phyloP scores from a whole-genome alignment of 2,113 vertebrate genomes.

The Aegithalos caudatus region DNA sequence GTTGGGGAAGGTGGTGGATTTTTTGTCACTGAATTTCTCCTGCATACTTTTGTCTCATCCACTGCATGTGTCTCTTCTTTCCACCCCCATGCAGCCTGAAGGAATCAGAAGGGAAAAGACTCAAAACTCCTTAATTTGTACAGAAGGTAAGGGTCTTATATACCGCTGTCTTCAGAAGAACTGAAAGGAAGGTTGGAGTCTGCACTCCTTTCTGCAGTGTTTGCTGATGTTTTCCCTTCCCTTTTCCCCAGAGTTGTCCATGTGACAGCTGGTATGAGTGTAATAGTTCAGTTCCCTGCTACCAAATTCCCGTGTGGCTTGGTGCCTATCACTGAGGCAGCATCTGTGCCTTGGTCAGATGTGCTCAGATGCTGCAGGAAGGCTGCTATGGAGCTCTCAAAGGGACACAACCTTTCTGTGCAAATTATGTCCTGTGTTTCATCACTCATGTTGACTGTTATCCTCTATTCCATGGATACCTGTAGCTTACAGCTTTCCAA shows the following conservation, averaged over 20 bases:
- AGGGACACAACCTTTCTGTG: neutral
- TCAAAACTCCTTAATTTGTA: constrained; percentile 54
- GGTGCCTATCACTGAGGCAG: neutral
- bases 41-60: neutral
- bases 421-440: neutral
- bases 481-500: neutral
- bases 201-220: neutral
- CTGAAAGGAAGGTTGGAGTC: neutral
- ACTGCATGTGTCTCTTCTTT: neutral
- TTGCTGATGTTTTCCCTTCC: neutral
- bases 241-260: neutral
- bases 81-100: constrained; percentile 40
- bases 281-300: neutral
- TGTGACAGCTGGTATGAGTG: neutral
- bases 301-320: neutral
- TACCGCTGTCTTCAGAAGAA: neutral
- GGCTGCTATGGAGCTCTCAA: neutral
- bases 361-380: neutral
- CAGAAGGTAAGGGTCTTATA: constrained; percentile 10
- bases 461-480: neutral
- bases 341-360: neutral
- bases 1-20: fast-evolving
- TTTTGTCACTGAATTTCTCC: neutral
- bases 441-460: neutral
- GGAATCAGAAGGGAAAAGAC: constrained; percentile 60